Conservation (phyloP, 2,888 invertebrate genomes). For the Coelinius sp. region DNA sequence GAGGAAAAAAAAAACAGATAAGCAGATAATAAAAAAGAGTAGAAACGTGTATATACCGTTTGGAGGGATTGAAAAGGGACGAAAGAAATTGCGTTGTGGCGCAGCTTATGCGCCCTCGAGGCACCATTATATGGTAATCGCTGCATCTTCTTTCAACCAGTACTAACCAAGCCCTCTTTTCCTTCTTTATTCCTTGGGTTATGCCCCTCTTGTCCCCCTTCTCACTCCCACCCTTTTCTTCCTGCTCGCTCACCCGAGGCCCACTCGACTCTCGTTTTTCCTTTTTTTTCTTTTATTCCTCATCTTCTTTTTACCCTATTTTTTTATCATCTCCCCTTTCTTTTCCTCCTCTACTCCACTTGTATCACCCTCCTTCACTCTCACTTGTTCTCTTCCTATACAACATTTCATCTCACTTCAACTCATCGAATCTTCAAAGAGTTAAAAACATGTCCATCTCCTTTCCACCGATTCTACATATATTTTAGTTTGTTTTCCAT, state of each 20-base stretch:
- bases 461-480: conserved; percentile 31
- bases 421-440: not conserved
- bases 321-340: conserved; percentile 16
- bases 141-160: conserved; percentile 59
- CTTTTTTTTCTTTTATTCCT: conserved; percentile 9
- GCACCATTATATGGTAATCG: conserved; percentile 71
- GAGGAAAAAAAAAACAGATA: conserved; percentile 31
- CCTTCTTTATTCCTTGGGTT: conserved; percentile 43
- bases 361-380: conserved; percentile 22
- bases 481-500: conserved; percentile 67
- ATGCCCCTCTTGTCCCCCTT: conserved; percentile 30
- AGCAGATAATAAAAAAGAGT: conserved; percentile 42
- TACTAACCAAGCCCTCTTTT: conserved; percentile 35
- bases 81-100: conserved; percentile 68
- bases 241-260: conserved; percentile 41
- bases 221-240: conserved; percentile 32
- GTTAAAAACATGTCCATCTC: conserved; percentile 29
- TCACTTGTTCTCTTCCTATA: conserved; percentile 30
- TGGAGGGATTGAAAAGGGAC: conserved; percentile 66
- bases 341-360: conserved; percentile 5
- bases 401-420: conserved; percentile 6
- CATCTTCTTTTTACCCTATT: not conserved
- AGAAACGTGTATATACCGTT: conserved; percentile 56
- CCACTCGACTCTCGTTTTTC: conserved; percentile 26
- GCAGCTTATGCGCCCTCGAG: conserved; percentile 69